Evolutionary conservation across 2,797 vertebrate genomes (phyloP), one percentile per base, ranked within the genome.

Genomic region (Trachops cirrhosus): DNA sequence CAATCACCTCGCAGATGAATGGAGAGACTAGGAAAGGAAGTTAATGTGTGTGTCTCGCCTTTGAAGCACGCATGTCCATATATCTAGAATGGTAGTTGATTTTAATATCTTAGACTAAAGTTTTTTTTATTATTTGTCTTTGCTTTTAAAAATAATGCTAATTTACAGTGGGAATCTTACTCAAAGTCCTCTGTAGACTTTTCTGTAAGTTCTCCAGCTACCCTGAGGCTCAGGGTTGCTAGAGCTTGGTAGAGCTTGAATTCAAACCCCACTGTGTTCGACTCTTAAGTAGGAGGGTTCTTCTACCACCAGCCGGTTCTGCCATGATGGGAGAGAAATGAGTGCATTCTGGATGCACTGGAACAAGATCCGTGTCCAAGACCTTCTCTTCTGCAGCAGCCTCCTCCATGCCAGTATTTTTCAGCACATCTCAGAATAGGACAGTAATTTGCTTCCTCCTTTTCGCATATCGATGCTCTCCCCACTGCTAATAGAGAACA

Each of bases 401-500:
- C 54, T 57, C 57, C 24, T 78, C 79, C 50, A 10, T 14, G 19
- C 64, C 44, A 41, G 11, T 75, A 1, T 29, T 7, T 50, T 70
- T 46, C 54, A 95, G 86, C 79, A 71, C 22, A 62, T 87, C 89
- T 70, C 64, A 94, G 67, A 96, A 95, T 5, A 71, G 62, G 79
- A 80, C 46, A 64, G 75, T 89, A 64, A 93, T 95, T 85, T 62
- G 29, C 82, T 86, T 93, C 77, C 44, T 59, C 29, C 70, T 93
- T 95, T 95, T 87, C 52, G 68, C 57, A 39, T 74, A 62, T 79
- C 0, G 7, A 18, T 91, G 75, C n/a, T 82, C 15, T 82, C 79
- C 86, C n/a, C 78, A 85, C 88, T 74, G 74, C 86, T 97, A 97
- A 98, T 95, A 70, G 50, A 82, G 41, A 97, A 91, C 95, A 97